Percentiles rank a stretch among this genome's conserved stretches.
Evolutionary conservation across 2,797 vertebrate species (phyloP).

Genomic region (Fratercula arctica): DNA sequence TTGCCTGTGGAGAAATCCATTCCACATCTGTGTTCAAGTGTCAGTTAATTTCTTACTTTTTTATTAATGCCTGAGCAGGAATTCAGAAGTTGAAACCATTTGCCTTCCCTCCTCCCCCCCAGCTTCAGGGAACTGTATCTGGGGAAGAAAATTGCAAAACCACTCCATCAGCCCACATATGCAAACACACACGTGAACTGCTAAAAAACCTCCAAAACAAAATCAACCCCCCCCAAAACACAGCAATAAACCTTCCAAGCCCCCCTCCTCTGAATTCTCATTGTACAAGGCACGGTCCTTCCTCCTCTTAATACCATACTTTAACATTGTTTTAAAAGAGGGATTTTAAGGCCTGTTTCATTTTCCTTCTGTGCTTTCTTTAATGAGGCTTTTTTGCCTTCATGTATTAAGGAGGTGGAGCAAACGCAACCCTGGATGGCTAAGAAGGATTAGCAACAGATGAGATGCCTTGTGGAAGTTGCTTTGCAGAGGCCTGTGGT

Average conservation of each 20-base stretch:
- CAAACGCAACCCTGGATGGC: background rate
- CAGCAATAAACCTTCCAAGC: background rate
- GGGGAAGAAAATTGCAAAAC: background rate
- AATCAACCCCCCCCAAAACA: background rate
- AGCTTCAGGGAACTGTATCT: background rate
- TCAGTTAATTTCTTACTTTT: conserved; percentile 65
- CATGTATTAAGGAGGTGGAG: background rate
- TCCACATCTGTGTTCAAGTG: conserved; percentile 41
- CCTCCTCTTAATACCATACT: background rate
- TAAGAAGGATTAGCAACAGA: conserved; percentile 49
- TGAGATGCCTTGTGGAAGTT: conserved; percentile 10
- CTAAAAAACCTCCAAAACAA: background rate
- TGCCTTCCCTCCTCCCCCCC: background rate
- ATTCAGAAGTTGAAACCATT: conserved; percentile 33
- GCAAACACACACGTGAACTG: background rate
- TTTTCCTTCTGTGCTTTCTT: conserved; percentile 4
- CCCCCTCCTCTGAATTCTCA: background rate
- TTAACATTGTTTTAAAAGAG: background rate
- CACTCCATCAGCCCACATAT: background rate
- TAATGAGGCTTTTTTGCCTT: background rate
- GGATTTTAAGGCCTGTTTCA: conserved; percentile 27
- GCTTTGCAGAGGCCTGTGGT: background rate
- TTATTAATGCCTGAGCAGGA: conserved; percentile 45
- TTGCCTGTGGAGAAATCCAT: conserved; percentile 61
- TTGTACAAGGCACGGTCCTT: background rate